phyloP scores from a whole-genome alignment of 2,113 vertebrate genomes.

The Pterocles burchelli region DNA sequence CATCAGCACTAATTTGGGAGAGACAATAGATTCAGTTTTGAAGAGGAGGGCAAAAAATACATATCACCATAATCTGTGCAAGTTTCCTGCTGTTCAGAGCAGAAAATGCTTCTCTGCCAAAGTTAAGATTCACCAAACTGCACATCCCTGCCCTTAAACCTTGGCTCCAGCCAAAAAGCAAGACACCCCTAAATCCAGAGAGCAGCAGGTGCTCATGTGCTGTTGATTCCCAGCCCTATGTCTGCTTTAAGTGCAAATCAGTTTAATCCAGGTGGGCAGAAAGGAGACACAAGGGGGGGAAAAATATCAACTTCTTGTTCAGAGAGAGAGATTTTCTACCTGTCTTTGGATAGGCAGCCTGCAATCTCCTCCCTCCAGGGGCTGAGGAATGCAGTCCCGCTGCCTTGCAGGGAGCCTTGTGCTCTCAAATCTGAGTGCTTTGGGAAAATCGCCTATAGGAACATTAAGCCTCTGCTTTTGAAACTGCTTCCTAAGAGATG shows the following conservation, averaged over 20 bases:
- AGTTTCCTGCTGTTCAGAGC: not conserved
- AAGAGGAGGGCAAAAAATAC: not conserved
- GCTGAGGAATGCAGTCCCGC: not conserved
- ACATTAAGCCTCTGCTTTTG: not conserved
- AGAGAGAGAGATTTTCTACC: not conserved
- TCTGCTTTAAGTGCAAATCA: not conserved
- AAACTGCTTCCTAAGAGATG: not conserved
- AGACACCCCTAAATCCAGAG: not conserved
- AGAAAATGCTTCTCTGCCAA: not conserved
- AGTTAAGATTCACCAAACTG: not conserved
- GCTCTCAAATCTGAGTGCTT: not conserved
- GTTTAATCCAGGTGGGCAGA: not conserved
- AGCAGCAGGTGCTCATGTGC: not conserved
- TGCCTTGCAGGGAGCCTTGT: fast-evolving
- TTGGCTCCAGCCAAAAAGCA: not conserved
- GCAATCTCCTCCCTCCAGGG: not conserved
- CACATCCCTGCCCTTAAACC: not conserved
- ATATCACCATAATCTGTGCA: not conserved
- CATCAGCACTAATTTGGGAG: not conserved
- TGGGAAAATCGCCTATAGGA: not conserved
- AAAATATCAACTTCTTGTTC: not conserved
- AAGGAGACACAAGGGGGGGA: not conserved
- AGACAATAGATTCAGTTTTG: not conserved
- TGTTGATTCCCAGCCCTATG: not conserved
- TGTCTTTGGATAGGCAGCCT: not conserved